Base-by-base conservation (phyloP, 2,888 invertebrate species). In the Hydraecia micacea region DNA sequence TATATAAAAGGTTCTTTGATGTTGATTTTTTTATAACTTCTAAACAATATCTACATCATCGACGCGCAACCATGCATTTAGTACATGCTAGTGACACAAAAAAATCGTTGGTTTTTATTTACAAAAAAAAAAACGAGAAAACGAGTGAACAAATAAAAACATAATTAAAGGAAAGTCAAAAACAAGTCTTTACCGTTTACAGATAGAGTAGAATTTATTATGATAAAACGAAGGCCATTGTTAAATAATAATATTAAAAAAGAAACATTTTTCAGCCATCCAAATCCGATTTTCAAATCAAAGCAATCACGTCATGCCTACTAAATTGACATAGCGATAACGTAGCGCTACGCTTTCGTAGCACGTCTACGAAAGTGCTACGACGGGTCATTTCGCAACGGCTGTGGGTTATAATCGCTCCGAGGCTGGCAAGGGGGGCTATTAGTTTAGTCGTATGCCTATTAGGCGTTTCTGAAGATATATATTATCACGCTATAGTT, bases 321-420 rank as follows among this genome's bases (percentile, higher is more conserved):
- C 73, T 55, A 86, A 86, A 81, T 81, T 81, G 68, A 60, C 58
- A 82, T 81, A 74, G 82, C 82, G 68, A 72, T 69, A 75, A 49
- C 85, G 55, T 80, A 70, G 67, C 74, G 87, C 85, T 84, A 84
- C 80, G 73, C 36, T 80, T 75, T 81, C 86, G 89, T 85, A 88
- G 89, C 87, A 77, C 81, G 79, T 71, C 87, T 87, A 86, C 89
- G 85, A 75, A 84, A 77, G 49, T 68, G 89, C 76, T 86, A 87
- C 86, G 87, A 63, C 60, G 72, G 71, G 81, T 75, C 80, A 78
- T 84, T 62, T 11, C 60, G 80, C 74, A 84, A 60, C 87, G 73
- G 80, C 69, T 74, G 80, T 65, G 65, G 87, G 78, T 71, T 75
- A 86, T 87, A 87, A 84, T 87, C 80, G 74, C 69, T 75, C 3